A percentile compares a stretch with the other conserved stretches of the same genome.
Conservation (phyloP, 2,113 vertebrate species). For the Capreolus pygargus region DNA sequence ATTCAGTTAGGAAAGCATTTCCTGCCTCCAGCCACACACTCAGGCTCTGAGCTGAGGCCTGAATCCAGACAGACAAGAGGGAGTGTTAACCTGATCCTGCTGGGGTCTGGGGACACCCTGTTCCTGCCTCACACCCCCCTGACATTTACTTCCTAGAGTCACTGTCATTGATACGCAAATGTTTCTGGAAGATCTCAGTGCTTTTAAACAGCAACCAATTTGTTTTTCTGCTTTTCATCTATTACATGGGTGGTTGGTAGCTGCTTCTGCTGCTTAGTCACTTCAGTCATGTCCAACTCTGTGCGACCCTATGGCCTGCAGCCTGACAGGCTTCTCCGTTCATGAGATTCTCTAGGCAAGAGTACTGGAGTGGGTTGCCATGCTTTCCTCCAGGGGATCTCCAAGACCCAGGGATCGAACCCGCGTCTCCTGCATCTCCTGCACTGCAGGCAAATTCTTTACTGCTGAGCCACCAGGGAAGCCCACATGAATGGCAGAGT, state of each 20-base stretch:
- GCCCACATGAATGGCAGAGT: neutral
- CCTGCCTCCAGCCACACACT: too few species aligned
- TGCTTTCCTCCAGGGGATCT: neutral
- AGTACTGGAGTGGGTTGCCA: neutral
- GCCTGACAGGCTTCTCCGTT: neutral
- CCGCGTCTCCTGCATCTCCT: neutral
- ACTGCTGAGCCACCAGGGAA: neutral
- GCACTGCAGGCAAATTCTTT: neutral
- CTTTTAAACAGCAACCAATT: neutral
- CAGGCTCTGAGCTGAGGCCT: neutral
- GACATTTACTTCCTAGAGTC: neutral
- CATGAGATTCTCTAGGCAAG: neutral
- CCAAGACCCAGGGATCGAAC: neutral
- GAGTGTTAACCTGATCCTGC: rapidly evolving
- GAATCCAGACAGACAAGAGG: neutral
- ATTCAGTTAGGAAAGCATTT: neutral
- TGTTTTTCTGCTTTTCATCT: neutral
- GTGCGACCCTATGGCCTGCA: neutral
- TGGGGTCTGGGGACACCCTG: rapidly evolving
- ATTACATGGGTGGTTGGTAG: rapidly evolving
- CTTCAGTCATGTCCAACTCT: neutral
- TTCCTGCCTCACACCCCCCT: neutral
- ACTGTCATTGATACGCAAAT: too few species aligned
- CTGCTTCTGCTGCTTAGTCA: neutral
- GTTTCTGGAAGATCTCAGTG: neutral